Evolutionary conservation across 2,888 invertebrate genomes (phyloP), one percentile per base, ranked within the genome.

Genomic region (Gerosis bhagava): DNA sequence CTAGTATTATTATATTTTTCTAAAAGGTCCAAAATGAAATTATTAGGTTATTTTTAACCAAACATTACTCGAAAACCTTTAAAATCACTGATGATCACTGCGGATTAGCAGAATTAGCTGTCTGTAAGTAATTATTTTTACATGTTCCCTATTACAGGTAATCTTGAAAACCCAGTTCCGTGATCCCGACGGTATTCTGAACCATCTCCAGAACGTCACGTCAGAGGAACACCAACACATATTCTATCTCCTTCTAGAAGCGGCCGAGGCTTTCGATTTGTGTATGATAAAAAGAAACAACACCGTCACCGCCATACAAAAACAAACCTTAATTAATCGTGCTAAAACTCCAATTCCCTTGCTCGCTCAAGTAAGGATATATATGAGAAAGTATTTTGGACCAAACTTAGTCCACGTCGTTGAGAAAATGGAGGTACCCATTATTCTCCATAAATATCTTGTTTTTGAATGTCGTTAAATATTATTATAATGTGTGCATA

Each of bases 151-250:
- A 19, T 31, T 28, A n/a, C 73, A 93, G 92, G 94, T 95, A 0
- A 93, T 95, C 11, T 94, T 95, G 90, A 95, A 95, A 76, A 95
- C 95, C 5, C 96, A 96, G 60, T 95, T 94, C 69, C 91, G 95
- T 47, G 95, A 96, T 67, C 95, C 96, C 0, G 94, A 94, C 66
- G 96, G 96, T 22, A 93, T 96, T 44, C 84, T 97, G 3, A 96
- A 95, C 70, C 94, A 93, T 17, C 90, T 96, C 7, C 93, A 94
- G 58, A 93, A 94, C 70, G 89, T 92, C 0, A 84, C 89, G 1
- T 59, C 81, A 1, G 72, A 76, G 12, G 80, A 84, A 49, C 67
- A 78, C 53, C 77, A 90, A 37, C 80, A 89, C 54, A 90, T 94
- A 42, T 91, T 94, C 69, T 91, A 92, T 55, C 84, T 93, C 24